These are phyloP conservation scores for Aegithalos caudatus DNA, from an alignment of 2,113 vertebrate genomes.

Conservation along the genomic window DNA sequence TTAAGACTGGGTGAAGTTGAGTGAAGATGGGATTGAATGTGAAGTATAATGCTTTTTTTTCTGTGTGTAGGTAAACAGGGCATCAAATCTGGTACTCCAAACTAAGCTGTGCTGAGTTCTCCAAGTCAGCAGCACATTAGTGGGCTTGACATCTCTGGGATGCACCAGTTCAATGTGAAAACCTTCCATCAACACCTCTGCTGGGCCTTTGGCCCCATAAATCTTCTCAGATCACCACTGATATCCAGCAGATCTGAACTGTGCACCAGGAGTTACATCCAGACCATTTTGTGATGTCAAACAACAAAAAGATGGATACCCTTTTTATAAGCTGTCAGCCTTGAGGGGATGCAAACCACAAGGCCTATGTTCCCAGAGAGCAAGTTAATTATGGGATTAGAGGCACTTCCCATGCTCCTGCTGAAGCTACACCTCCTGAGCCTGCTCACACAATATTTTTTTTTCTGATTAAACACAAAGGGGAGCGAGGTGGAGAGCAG, in stretches of 20 bases:
- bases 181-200: neutral
- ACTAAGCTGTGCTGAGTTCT: neutral
- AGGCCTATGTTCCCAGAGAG: neutral
- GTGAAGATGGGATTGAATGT: neutral
- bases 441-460: neutral
- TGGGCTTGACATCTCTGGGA: neutral
- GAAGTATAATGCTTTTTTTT: neutral
- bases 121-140: neutral
- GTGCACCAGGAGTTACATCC: neutral
- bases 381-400: neutral
- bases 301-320: neutral
- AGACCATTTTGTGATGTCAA: neutral
- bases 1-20: neutral
- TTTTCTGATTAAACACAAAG: neutral
- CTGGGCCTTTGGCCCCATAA: neutral
- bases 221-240: neutral
- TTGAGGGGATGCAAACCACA: neutral
- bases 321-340: neutral
- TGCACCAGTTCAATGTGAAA: neutral
- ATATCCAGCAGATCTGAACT: neutral
- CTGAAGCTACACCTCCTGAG: neutral
- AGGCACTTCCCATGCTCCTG: neutral
- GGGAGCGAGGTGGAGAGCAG: rapidly evolving
- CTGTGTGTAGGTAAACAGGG: neutral
- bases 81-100: neutral